These are phyloP conservation scores for Pteria penguin DNA, from an alignment of 2,888 invertebrate species.

Conservation along the genomic window DNA sequence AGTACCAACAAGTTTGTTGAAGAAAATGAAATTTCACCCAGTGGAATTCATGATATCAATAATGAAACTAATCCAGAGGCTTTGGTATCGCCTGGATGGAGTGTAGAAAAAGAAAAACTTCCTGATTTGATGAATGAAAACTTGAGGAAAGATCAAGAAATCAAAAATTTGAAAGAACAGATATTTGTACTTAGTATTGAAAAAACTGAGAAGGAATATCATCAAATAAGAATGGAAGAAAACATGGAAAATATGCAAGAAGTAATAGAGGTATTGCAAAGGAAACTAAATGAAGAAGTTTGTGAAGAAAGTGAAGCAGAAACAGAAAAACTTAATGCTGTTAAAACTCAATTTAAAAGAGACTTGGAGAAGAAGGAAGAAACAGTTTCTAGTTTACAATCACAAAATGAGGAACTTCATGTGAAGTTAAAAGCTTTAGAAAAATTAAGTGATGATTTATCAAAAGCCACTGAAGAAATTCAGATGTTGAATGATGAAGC, in stretches of 20 bases:
- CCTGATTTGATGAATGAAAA: too few relatives aligned
- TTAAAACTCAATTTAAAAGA: constrained; percentile 10
- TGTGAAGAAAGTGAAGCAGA: constrained; percentile 11
- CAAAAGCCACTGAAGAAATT: constrained; percentile 1
- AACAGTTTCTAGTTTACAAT: not conserved
- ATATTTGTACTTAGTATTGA: not conserved
- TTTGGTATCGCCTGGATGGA: too few relatives aligned
- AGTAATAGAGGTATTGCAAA: not conserved
- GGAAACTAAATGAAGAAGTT: constrained; percentile 28
- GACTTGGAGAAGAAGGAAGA: too few relatives aligned
- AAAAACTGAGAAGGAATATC: not conserved
- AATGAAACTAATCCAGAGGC: too few relatives aligned
- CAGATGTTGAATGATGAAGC: constrained; percentile 20
- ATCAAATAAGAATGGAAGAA: constrained; percentile 6
- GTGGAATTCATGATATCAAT: too few relatives aligned
- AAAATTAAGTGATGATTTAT: constrained; percentile 9
- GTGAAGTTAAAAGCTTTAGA: not conserved
- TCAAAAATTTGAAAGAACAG: not conserved
- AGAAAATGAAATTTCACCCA: too few relatives aligned
- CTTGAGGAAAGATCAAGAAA: not conserved
- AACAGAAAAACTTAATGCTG: not conserved
- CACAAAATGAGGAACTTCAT: not conserved
- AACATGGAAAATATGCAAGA: constrained; percentile 7
- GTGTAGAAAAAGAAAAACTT: too few relatives aligned
- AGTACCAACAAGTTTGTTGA: too few relatives aligned